phyloP scores from a whole-genome alignment of 2,113 vertebrate genomes.

The Rhagologus leucostigma region DNA sequence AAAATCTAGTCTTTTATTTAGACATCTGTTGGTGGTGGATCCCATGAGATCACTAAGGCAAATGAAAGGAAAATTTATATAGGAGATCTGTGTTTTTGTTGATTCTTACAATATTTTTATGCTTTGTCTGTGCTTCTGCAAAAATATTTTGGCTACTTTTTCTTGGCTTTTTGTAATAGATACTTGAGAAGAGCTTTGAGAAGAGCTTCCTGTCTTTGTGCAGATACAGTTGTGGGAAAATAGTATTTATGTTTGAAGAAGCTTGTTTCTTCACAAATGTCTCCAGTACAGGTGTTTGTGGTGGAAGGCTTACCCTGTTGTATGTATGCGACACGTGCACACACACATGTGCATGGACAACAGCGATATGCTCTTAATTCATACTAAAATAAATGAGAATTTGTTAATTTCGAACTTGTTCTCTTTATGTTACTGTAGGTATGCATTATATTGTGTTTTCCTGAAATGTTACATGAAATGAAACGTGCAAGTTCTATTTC shows the following conservation, averaged over 20 bases:
- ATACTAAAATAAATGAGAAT: background rate
- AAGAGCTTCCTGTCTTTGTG: background rate
- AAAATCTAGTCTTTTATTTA: background rate
- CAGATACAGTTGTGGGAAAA: background rate
- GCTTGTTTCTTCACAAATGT: background rate
- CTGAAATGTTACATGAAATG: background rate
- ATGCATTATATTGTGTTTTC: background rate
- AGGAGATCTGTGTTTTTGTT: background rate
- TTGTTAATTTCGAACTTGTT: background rate
- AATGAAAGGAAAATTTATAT: background rate
- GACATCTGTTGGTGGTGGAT: background rate
- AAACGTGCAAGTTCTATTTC: background rate
- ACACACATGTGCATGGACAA: background rate
- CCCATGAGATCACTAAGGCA: background rate
- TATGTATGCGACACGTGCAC: rapidly evolving
- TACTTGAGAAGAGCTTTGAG: background rate
- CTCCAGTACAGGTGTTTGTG: background rate
- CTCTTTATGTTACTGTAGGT: background rate
- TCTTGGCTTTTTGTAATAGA: background rate
- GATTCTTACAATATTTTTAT: background rate
- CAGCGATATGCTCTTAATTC: background rate
- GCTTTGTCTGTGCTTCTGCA: background rate
- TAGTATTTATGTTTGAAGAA: background rate
- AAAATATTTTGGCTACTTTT: background rate
- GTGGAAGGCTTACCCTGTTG: background rate